Evolutionary conservation across 2,888 invertebrate genomes (phyloP).

Genomic region (Acleris holmiana): DNA sequence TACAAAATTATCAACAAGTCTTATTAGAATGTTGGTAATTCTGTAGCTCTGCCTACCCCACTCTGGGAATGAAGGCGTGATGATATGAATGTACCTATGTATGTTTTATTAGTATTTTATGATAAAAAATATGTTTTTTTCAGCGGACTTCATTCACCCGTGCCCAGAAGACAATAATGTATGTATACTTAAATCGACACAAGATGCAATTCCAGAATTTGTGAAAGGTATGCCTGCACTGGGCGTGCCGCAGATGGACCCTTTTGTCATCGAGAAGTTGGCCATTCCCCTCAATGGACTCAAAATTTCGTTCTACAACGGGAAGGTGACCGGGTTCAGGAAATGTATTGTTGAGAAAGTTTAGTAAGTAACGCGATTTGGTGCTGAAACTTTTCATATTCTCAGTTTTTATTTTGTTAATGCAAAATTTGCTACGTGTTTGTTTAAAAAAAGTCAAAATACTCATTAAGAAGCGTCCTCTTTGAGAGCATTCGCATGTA

Average conservation of each 20-base stretch:
- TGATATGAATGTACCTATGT: no score
- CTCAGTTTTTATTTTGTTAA: no score
- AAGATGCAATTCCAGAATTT: slow-evolving; percentile 69
- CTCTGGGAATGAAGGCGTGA: no score
- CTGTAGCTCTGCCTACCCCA: no score
- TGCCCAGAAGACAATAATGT: slow-evolving; percentile 64
- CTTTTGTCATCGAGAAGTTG: slow-evolving; percentile 70
- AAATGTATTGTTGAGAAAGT: slow-evolving; percentile 72
- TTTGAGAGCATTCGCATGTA: no score
- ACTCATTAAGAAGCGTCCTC: no score
- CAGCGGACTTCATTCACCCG: slow-evolving; percentile 74
- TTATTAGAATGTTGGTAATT: no score
- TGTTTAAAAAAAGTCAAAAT: no score
- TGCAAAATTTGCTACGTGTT: no score
- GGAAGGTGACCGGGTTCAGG: slow-evolving; percentile 71
- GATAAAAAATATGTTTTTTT: no score
- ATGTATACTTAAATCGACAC: slow-evolving; percentile 67
- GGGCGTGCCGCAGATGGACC: slow-evolving; percentile 62
- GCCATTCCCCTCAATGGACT: slow-evolving; percentile 67
- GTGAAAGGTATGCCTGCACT: slow-evolving; percentile 70
- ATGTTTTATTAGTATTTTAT: no score
- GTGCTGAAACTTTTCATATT: not conserved
- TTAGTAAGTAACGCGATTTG: slow-evolving; percentile 57
- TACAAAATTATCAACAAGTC: no score
- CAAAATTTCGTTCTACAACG: slow-evolving; percentile 71